Base-by-base conservation (phyloP, 2,113 vertebrate genomes). In the Scomber scombrus region DNA sequence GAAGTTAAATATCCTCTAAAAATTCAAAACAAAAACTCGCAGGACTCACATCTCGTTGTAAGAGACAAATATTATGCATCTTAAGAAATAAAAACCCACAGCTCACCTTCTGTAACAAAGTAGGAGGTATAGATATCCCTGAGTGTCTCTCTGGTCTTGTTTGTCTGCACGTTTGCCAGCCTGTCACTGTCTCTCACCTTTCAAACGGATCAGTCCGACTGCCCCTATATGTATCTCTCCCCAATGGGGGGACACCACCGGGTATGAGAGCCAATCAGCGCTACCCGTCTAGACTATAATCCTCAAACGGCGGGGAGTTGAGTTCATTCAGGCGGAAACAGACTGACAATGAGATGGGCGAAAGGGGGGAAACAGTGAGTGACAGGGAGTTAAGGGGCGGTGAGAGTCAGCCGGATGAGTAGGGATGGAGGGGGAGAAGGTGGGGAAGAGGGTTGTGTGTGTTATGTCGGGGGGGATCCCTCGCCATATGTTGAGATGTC, bases 71-170 rank as follows among this genome's bases (percentile, higher is more conserved):
- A 21, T 34, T 11, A 50, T 13, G 7, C 15, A 19, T 75, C 18
- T 14, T 19, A 2, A 9, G 7, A 49, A 58, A 49, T 54, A 9
- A 11, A 62, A 56, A 40, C 21, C 11, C 23, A 16, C 14, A 21
- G 34, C 88, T 90, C 96, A 97, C 96, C 95, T 95, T 89, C 85
- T 78, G 80, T 86, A 92, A 66, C 80, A 68, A 89, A 91, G 31
- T 89, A 56, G 52, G 16, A 70, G 62, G 47, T 74, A 14, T 13
- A 23, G 21, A 49, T 49, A 29, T 85, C 69, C 71, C 81, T 73
- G 75, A 75, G 65, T 81, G 92, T 75, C 58, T 91, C 86, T 64
- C 21, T 92, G 84, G 91, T 88, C 84, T 74, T 86, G 72, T 43
- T 62, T 51, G 46, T 71, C 67, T 75, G 47, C 84, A 86, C 75